Evolutionary conservation across 2,888 invertebrate genomes (phyloP), one percentile per base, ranked within the genome.

Genomic region (Epinotia ramella): DNA sequence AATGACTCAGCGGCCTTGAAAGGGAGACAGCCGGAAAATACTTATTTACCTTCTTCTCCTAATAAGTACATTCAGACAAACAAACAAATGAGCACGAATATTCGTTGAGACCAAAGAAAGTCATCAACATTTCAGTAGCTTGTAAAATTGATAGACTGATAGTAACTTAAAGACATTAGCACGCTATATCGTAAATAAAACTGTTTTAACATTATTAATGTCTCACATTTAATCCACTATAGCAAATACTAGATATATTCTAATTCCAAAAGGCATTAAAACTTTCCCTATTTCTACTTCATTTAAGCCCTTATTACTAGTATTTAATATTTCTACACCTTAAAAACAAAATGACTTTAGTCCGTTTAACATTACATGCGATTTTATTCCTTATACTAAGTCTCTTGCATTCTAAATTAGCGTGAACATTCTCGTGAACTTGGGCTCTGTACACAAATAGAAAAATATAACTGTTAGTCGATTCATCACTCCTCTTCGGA

Each of bases 401-500:
- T 5, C 0, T 0, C 2, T 12, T n/a, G 56, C 1, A n/a, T n/a
- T 2, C 12, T 16, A 5, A 66, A 66, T 56, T 53, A 18, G 53
- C 66, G 3, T 28, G n/a, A 12, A 53, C 3, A 28, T 24, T 13
- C 9, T 4, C 9, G 28, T n/a, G 66, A n/a, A 56, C n/a, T n/a
- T 53, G 0, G 12, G 53, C 4, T 66, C 5, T 33, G n/a, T 33
- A 1, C 11, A 7, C 5, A 28, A 24, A 66, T 18, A 63, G 2
- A 53, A 75, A 65, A 69, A 75, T 65, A 77, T 65, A 69, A 73
- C 85, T 88, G 87, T 86, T 85, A 84, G 82, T 77, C 84, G 83
- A 91, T 92, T 89, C 90, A 91, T 92, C 89, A 88, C 87, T 84
- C 86, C 84, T 88, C 90, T 86, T 87, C 70, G 83, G 86, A 87